Base-by-base conservation (phyloP, 2,888 invertebrate genomes). In the Agrotis exclamationis region DNA sequence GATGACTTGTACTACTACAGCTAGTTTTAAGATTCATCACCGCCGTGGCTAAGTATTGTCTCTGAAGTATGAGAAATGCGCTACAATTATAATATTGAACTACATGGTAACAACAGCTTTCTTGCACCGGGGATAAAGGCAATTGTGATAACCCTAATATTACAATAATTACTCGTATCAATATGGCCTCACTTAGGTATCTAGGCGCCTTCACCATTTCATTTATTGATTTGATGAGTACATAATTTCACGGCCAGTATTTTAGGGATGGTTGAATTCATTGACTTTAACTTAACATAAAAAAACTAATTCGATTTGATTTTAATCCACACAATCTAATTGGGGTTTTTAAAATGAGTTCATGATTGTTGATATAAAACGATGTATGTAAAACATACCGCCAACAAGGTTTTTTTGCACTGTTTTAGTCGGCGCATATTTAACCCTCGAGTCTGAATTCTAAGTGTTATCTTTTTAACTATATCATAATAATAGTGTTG, bases 21-120 rank as follows among this genome's bases (percentile, higher is more conserved):
- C 91, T 94, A 93, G 73, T 85, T 86, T 70, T 85, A 90, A 94
- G 93, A 94, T 95, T 93, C 93, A 87, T 88, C 86, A 90, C 89
- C 89, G 89, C 88, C 87, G 86, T 87, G 80, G 84, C 79, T 82
- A 80, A 76, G 84, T 93, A 93, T 91, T 92, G 90, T 93, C 91
- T 93, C 91, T 83, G 87, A 87, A 76, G 70, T 74, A 88, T 87
- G 85, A 88, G 86, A 87, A 88, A 90, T 89, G 79, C 80, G 79
- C 86, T 90, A 88, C 62, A 76, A 79, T 77, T 85, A 86, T 64
- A 39, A 82, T 63, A 75, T 82, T 86, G 68, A 77, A 82, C 86
- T 89, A 87, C 80, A 76, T 88, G 88, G 87, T 89, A 89, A 90
- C 88, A 89, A 90, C 88, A 83, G 68, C 56, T 74, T 76, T 66